phyloP scores from a whole-genome alignment of 37 sponge, comb jelly and placozoan genomes.

The Axinella damicornis region DNA sequence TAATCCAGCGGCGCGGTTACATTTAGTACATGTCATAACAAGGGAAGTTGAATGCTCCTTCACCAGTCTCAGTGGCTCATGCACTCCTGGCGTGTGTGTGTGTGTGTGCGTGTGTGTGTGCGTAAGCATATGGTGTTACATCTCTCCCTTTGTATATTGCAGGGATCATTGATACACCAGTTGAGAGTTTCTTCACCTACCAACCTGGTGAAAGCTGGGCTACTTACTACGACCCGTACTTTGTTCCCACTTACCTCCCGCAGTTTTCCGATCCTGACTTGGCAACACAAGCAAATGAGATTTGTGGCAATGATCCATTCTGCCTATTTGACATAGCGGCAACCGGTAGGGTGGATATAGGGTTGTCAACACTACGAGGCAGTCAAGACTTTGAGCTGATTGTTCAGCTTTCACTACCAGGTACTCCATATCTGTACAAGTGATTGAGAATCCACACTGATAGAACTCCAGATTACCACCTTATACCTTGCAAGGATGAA shows the following conservation, averaged over 20 bases:
- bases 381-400: conserved; percentile 21
- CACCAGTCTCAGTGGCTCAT: neutral
- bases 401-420: conserved; percentile 18
- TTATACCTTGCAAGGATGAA: no score
- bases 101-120: neutral
- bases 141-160: neutral
- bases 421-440: neutral
- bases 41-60: no score
- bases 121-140: neutral
- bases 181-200: conserved; percentile 56
- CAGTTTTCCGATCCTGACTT: conserved; percentile 29
- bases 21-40: no score
- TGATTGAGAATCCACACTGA: no score
- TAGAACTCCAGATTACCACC: no score
- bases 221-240: conserved; percentile 37
- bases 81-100: no score
- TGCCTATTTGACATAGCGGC: conserved; percentile 57
- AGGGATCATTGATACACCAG: conserved; percentile 53
- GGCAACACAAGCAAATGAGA: neutral
- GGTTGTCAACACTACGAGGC: conserved; percentile 11
- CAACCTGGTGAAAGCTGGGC: conserved; percentile 35
- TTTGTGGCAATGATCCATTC: conserved; percentile 39
- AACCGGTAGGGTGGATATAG: conserved; percentile 46
- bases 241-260: conserved; percentile 16
- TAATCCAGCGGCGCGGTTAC: no score